A percentile compares a stretch with the other conserved stretches of the same genome.
phyloP scores from a whole-genome alignment of 2,113 vertebrate species.

The Trochalopteron elliotii region DNA sequence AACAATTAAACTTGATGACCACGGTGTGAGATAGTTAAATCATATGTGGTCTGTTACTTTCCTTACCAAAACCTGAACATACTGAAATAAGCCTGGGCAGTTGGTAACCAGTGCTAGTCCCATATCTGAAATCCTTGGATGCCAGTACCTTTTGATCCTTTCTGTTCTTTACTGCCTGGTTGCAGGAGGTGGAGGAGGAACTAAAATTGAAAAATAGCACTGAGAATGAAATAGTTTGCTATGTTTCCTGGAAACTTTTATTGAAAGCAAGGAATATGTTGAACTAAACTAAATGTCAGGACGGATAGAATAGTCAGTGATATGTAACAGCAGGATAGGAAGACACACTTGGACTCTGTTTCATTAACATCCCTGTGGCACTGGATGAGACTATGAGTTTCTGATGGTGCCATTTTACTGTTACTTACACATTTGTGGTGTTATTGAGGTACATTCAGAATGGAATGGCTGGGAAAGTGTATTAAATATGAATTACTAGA shows the following conservation, averaged over 20 bases:
- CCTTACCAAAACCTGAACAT: not conserved
- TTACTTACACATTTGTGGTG: not conserved
- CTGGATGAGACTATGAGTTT: not conserved
- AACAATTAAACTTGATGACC: not conserved
- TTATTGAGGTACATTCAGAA: not conserved
- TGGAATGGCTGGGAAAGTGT: not conserved
- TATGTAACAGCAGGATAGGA: not conserved
- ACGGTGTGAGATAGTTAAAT: not conserved
- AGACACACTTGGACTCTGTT: not conserved
- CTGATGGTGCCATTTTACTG: not conserved
- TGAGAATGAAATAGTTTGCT: not conserved
- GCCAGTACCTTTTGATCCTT: not conserved
- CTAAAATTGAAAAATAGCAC: not conserved
- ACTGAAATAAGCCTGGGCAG: not conserved
- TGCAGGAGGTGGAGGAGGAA: not conserved
- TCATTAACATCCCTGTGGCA: not conserved
- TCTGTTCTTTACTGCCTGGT: not conserved
- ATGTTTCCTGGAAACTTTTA: not conserved
- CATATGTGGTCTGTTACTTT: not conserved
- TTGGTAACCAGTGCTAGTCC: not conserved
- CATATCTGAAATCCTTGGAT: not conserved
- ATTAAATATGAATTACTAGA: not conserved
- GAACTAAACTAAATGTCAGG: not conserved
- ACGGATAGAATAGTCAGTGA: not conserved
- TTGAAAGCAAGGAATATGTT: not conserved